A percentile compares a stretch with the other conserved stretches of the same genome.
These are phyloP conservation scores for Lerista edwardsae DNA, from an alignment of 2,797 vertebrate genomes.

Conservation along the genomic window DNA sequence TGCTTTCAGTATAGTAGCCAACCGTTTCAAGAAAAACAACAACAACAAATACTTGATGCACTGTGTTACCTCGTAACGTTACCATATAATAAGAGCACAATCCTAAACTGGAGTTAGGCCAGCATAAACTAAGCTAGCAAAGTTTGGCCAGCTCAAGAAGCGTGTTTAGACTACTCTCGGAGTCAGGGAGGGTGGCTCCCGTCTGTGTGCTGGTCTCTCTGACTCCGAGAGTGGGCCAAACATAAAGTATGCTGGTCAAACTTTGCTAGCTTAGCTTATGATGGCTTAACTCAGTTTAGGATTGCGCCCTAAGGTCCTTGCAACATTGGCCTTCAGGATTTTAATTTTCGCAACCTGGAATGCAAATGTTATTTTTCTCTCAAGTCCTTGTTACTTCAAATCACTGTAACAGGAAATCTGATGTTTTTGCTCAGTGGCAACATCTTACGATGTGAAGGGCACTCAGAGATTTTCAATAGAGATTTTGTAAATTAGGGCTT, in stretches of 20 bases:
- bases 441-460: slow-evolving; percentile 35
- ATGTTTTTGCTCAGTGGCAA: slow-evolving; percentile 53
- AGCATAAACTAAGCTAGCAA: too few species aligned
- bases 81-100: not conserved
- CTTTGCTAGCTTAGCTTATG: too few species aligned
- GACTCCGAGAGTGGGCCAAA: too few species aligned
- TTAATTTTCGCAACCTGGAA: not conserved
- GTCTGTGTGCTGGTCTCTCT: too few species aligned
- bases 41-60: not conserved
- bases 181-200: too few species aligned
- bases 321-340: not conserved
- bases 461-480: slow-evolving; percentile 43
- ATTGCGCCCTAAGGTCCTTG: too few species aligned
- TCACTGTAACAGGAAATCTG: slow-evolving; percentile 30
- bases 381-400: not conserved
- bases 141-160: too few species aligned
- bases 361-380: not conserved
- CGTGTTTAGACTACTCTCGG: too few species aligned
- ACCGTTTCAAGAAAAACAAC: not conserved
- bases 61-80: not conserved
- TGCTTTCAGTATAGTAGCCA: not conserved
- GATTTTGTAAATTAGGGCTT: slow-evolving; percentile 37
- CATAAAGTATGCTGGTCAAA: too few species aligned
- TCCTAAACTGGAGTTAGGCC: too few species aligned
- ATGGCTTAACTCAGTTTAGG: too few species aligned